Conservation (phyloP, 1,140 invertebrate species). For the Drosophila prosaltans region DNA sequence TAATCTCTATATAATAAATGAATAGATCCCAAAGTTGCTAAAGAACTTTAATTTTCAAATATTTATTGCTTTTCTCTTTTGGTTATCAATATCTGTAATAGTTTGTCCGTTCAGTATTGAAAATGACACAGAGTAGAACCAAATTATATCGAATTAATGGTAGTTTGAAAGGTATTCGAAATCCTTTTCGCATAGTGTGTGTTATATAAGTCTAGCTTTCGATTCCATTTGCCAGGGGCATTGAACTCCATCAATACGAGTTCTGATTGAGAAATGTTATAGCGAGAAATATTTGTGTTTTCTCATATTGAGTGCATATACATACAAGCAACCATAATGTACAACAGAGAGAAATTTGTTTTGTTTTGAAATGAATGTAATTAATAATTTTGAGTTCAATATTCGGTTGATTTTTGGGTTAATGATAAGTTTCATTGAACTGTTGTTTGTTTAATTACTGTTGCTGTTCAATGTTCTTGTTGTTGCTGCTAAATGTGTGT, state of each 20-base stretch:
- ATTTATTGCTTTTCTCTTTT: too few relatives aligned
- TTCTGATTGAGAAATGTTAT: background rate
- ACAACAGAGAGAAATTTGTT: constrained; percentile 27
- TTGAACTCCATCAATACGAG: background rate
- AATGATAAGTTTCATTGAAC: constrained; percentile 39
- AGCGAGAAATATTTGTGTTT: background rate
- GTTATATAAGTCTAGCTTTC: too few relatives aligned
- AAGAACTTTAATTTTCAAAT: too few relatives aligned
- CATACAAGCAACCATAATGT: background rate
- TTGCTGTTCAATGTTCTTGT: constrained; percentile 52
- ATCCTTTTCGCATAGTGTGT: too few relatives aligned
- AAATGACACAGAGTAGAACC: too few relatives aligned
- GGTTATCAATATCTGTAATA: too few relatives aligned
- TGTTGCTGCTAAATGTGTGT: constrained; percentile 39
- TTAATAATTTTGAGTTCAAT: constrained; percentile 54
- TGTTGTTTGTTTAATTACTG: constrained; percentile 54
- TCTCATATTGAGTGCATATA: constrained; percentile 11
- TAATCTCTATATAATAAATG: too few relatives aligned
- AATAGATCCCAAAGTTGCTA: too few relatives aligned
- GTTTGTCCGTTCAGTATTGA: too few relatives aligned
- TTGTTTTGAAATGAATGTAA: constrained; percentile 40
- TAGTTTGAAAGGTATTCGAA: too few relatives aligned
- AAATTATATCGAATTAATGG: too few relatives aligned
- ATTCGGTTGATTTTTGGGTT: constrained; percentile 44
- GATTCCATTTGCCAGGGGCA: too few relatives aligned